Evolutionary conservation across 2,113 vertebrate genomes (phyloP).

Genomic region (Actenoides lindsayi): DNA sequence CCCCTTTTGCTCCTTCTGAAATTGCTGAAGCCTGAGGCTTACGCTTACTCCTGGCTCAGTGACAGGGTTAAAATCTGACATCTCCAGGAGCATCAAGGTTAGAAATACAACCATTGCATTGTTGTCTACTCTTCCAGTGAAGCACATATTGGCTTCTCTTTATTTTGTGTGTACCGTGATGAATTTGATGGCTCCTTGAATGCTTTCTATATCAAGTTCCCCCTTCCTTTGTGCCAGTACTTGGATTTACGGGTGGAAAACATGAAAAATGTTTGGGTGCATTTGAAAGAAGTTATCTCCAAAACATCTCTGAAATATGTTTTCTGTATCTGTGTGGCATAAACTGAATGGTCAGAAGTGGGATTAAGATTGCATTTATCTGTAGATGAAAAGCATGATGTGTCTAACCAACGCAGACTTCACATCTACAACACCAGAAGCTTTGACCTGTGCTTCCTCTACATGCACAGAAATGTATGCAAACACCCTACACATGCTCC

Average conservation of each 20-base stretch:
- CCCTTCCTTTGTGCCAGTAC: background rate
- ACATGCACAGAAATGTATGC: accelerated
- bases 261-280: background rate
- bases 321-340: background rate
- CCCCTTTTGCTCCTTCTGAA: background rate
- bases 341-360: background rate
- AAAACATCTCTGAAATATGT: background rate
- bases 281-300: background rate
- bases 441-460: background rate
- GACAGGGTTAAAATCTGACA: background rate
- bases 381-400: background rate
- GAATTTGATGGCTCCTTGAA: background rate
- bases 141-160: background rate
- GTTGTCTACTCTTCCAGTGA: background rate
- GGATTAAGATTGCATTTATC: background rate
- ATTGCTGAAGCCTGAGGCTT: background rate
- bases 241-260: background rate
- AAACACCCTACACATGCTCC: accelerated
- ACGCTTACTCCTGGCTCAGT: background rate
- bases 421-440: background rate
- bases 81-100: background rate
- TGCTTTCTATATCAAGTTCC: background rate
- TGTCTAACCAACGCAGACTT: background rate
- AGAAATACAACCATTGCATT: background rate
- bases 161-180: background rate